Conservation (phyloP, 2,113 vertebrate genomes). For the human (Homo sapiens) region DNA sequence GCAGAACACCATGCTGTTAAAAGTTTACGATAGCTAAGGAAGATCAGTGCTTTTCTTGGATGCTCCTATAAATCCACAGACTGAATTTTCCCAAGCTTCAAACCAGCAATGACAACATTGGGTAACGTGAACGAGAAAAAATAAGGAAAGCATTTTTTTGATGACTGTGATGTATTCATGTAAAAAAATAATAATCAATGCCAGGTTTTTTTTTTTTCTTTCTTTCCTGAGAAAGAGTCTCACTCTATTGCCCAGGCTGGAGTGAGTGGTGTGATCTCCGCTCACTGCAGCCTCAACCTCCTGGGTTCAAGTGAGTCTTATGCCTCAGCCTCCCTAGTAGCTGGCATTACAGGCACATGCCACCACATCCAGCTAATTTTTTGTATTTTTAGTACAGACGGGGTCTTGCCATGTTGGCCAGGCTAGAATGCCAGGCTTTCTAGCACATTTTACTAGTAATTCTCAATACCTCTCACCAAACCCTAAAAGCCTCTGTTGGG, state of each 20-base stretch:
- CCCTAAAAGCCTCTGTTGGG: not conserved
- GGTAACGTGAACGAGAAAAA: not conserved
- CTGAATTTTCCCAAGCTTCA: not conserved
- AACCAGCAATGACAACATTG: not conserved
- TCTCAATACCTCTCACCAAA: not conserved
- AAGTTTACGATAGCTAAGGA: not conserved
- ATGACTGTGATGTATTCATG: not conserved
- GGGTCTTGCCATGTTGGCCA: no score
- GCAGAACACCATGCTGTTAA: not conserved
- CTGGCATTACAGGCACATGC: no score
- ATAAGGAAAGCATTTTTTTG: not conserved
- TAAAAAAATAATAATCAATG: not conserved
- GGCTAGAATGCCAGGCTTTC: not conserved
- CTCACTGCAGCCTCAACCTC: no score
- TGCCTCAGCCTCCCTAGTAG: no score
- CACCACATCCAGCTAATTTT: no score
- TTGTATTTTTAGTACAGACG: no score
- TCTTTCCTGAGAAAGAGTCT: no score
- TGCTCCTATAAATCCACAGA: not conserved
- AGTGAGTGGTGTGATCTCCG: no score
- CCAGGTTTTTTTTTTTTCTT: not conserved
- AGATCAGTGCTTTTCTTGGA: not conserved
- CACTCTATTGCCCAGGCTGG: no score
- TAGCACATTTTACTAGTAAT: slow-evolving; percentile 8
- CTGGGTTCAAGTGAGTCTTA: no score